Evolutionary conservation across 1,140 invertebrate genomes (phyloP), one percentile per base, ranked within the genome.

Genomic region (Heliconius nattereri): DNA sequence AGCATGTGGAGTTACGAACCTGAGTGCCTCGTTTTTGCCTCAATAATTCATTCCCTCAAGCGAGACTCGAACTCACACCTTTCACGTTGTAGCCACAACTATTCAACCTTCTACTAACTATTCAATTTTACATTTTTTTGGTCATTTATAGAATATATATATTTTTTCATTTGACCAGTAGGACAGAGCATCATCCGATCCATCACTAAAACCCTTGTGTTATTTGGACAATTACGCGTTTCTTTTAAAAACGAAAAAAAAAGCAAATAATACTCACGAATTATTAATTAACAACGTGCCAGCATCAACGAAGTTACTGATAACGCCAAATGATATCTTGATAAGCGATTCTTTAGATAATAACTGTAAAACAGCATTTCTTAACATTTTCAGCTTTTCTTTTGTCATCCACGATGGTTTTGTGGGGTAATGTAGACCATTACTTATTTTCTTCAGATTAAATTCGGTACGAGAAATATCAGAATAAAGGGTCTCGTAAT

Each of bases 261-360:
- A 26, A 78, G 54, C 9, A 52, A 71, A 19, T n/a, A 16, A 77
- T 40, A 66, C 60, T 66, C 60, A 66, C 60, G 60, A 66, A 66
- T 81, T 90, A 83, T 94, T 94, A 32, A 94, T 83, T 71, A 91
- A 92, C 45, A 94, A 78, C 7, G 91, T 95, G 0, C 87, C 87
- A 70, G 88, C 91, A 83, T 95, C 94, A 16, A 94, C 86, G 13
- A 89, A 35, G 81, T 95, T 95, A 7, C 84, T 87, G 26, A 94
- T 32, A 2, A 91, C 60, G 0, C 90, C 91, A 84, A 95, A 95
- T 0, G 88, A 82, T 37, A 91, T 85, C 75, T 93, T 94, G 0
- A 90, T 91, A 20, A 94, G 32, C 0, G 87, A 84, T 78, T 93
- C 90, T 52, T 86, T 90, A 0, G 91, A 91, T 16, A 94, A 57